Evolutionary conservation across 2,113 vertebrate genomes (phyloP).

Genomic region (Girardinichthys multiradiatus): DNA sequence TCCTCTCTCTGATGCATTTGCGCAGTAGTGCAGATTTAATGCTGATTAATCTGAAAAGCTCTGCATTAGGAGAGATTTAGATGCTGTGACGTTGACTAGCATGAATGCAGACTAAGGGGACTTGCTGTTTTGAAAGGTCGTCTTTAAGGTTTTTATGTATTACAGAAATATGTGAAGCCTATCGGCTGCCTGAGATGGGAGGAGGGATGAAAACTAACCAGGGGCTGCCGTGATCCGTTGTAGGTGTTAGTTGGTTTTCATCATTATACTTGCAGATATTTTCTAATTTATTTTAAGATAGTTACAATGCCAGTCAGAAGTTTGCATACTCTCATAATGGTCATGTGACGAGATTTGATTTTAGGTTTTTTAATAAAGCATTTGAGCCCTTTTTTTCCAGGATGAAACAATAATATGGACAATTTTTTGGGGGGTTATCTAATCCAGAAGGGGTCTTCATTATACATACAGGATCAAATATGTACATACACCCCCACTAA

Average conservation of each 20-base stretch:
- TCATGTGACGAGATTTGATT: too few species aligned
- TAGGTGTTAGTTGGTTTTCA: neutral
- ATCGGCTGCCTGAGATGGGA: neutral
- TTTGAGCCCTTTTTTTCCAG: too few species aligned
- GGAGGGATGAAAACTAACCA: neutral
- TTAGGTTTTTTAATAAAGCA: too few species aligned
- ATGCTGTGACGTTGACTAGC: neutral
- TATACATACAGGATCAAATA: too few species aligned
- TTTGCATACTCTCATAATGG: too few species aligned
- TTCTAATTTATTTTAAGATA: too few species aligned
- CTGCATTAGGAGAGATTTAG: slow-evolving; percentile 15
- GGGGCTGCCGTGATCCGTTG: neutral
- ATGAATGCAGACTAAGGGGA: neutral
- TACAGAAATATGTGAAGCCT: neutral
- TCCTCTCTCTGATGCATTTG: slow-evolving; percentile 1
- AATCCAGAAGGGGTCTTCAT: neutral
- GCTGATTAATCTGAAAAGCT: slow-evolving; percentile 16
- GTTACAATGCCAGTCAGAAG: too few species aligned
- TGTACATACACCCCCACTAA: too few species aligned
- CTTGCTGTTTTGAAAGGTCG: slow-evolving; percentile 8
- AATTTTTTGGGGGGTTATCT: neutral
- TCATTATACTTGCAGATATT: too few species aligned
- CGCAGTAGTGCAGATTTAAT: slow-evolving; percentile 12
- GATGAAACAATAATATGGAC: neutral
- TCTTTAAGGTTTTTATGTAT: neutral